phyloP scores from a whole-genome alignment of 2,113 vertebrate genomes.

The Cheilinus undulatus region DNA sequence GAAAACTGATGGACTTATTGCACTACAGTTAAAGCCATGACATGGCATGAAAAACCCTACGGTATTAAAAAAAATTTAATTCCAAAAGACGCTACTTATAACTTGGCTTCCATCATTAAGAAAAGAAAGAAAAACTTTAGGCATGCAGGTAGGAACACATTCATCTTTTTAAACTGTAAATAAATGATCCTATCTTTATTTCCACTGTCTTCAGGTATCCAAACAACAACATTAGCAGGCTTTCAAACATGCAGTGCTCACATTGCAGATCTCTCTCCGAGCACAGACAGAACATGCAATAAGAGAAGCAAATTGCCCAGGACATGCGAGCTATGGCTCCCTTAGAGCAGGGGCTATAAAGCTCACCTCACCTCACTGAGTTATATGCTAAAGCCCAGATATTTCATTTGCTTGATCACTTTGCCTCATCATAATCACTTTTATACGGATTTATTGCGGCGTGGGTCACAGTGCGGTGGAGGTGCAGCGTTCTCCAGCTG shows the following conservation, averaged over 20 bases:
- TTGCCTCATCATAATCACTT: slow-evolving; percentile 81
- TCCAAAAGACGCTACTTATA: too few relatives aligned
- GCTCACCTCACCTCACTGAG: slow-evolving; percentile 71
- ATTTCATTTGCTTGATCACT: slow-evolving; percentile 86
- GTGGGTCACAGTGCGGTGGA: slow-evolving; percentile 76
- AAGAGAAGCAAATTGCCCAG: slow-evolving; percentile 75
- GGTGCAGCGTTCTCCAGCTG: slow-evolving; percentile 79
- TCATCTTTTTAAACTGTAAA: slow-evolving; percentile 4
- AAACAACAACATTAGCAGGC: slow-evolving; percentile 43
- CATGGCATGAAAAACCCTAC: too few relatives aligned
- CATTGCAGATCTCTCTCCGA: slow-evolving; percentile 23
- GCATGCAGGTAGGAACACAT: background rate
- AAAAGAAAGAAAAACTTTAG: background rate
- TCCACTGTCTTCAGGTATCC: background rate
- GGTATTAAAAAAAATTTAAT: too few relatives aligned
- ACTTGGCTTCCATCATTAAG: too few relatives aligned
- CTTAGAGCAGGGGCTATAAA: slow-evolving; percentile 78
- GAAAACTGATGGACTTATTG: too few relatives aligned
- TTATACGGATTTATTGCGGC: slow-evolving; percentile 77
- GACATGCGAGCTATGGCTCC: slow-evolving; percentile 71
- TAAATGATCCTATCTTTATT: slow-evolving; percentile 22
- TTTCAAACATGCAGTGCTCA: slow-evolving; percentile 45
- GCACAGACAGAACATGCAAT: slow-evolving; percentile 70
- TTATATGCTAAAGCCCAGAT: slow-evolving; percentile 77
- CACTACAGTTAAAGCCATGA: too few relatives aligned